phyloP scores from a whole-genome alignment of 2,888 invertebrate genomes.

The Drosophila neotestacea region DNA sequence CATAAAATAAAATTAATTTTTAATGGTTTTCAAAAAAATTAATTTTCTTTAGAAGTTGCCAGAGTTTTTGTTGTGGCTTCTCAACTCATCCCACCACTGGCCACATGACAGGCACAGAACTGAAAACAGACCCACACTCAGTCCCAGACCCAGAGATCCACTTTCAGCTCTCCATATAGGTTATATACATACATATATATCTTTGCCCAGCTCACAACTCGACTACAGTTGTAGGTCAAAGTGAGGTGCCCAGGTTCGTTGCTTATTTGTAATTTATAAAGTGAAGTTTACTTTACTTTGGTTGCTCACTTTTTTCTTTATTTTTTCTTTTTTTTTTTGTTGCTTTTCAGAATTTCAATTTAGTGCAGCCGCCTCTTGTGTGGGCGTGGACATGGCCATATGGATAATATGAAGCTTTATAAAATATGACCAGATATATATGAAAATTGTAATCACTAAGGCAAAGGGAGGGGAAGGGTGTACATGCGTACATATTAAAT shows the following conservation, averaged over 20 bases:
- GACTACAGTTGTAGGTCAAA: conserved; percentile 37
- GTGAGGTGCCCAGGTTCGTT: conserved; percentile 28
- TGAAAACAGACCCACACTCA: conserved; percentile 1
- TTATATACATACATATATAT: conserved; percentile 19
- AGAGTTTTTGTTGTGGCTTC: conserved; percentile 64
- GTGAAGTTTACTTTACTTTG: conserved; percentile 65
- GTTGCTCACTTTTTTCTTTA: conserved; percentile 23
- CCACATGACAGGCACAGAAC: conserved; percentile 51
- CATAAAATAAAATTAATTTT: conserved; percentile 81
- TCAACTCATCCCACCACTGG: conserved; percentile 14
- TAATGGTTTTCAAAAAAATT: conserved; percentile 80
- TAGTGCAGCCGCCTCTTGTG: conserved; percentile 43
- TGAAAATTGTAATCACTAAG: conserved; percentile 30
- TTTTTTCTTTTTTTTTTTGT: background rate
- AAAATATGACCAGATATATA: conserved; percentile 51
- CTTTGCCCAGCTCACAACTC: conserved; percentile 5
- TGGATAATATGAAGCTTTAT: conserved; percentile 56
- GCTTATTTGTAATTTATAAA: conserved; percentile 81
- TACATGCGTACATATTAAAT: conserved; percentile 55
- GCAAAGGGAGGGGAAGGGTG: background rate
- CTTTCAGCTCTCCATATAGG: conserved; percentile 7
- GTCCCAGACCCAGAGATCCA: conserved; percentile 13
- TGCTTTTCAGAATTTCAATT: conserved; percentile 60
- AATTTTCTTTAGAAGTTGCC: conserved; percentile 71
- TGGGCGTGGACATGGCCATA: conserved; percentile 27